Percentiles rank a stretch among this genome's conserved stretches.
Evolutionary conservation across 2,797 vertebrate species (phyloP).

Genomic region (Silurus lanzhouensis): DNA sequence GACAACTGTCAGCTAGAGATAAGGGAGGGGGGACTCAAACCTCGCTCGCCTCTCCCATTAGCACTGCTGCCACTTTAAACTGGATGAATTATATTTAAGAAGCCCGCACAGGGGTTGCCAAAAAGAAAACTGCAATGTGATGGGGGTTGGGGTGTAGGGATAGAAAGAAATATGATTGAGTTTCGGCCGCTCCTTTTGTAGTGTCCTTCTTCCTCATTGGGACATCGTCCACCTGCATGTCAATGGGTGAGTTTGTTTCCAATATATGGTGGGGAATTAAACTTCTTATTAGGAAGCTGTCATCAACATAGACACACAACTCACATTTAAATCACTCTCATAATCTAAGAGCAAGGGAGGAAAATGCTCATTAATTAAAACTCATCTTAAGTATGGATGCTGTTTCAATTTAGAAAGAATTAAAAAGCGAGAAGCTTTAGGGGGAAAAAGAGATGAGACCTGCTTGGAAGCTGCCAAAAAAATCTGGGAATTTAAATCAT

Average conservation of each 20-base stretch:
- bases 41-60: conserved; percentile 64
- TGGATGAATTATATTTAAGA: conserved; percentile 71
- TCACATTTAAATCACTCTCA: conserved; percentile 71
- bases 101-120: conserved; percentile 66
- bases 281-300: conserved; percentile 70
- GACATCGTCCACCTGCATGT: conserved; percentile 66
- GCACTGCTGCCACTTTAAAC: conserved; percentile 66
- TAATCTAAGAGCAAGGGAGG: conserved; percentile 48
- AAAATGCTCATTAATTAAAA: conserved; percentile 74
- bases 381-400: conserved; percentile 72
- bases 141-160: conserved; percentile 18
- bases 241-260: conserved; percentile 54
- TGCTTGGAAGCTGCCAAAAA: conserved; percentile 64
- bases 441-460: conserved; percentile 66
- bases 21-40: conserved; percentile 81
- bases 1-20: conserved; percentile 98
- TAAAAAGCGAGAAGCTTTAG: conserved; percentile 71
- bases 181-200: conserved; percentile 48
- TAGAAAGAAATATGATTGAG: conserved; percentile 47
- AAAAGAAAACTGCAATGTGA: conserved; percentile 58
- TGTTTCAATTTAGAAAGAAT: conserved; percentile 74
- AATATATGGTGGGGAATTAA: conserved; percentile 50
- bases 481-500: conserved; percentile 71
- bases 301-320: conserved; percentile 73
- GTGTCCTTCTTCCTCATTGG: conserved; percentile 49